phyloP scores from a whole-genome alignment of 35 echinoderm and acorn worm species.

The Nesometra sesokonis region DNA sequence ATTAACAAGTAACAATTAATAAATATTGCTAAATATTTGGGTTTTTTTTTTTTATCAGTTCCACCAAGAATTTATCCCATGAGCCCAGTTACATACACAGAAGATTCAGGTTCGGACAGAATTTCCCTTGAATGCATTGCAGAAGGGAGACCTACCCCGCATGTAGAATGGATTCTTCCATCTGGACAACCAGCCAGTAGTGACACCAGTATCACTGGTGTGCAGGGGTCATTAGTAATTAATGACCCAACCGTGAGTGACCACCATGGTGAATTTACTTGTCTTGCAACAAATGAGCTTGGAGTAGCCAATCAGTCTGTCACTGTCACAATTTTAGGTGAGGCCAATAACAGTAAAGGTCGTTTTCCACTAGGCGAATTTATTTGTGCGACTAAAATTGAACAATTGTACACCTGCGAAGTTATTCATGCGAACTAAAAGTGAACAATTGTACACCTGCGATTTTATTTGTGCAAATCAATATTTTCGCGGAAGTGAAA shows the following conservation, averaged over 20 bases:
- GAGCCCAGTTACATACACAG: conserved; percentile 16
- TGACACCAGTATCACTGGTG: background rate
- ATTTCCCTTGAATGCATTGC: conserved; percentile 27
- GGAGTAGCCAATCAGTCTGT: conserved; percentile 25
- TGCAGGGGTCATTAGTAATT: conserved; percentile 36
- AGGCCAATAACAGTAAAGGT: background rate
- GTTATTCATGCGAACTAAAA: no score
- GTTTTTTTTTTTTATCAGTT: conserved; percentile 15
- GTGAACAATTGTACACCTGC: no score
- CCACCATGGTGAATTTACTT: conserved; percentile 72
- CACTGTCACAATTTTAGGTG: conserved; percentile 59
- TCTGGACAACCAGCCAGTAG: background rate
- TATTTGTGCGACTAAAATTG: no score
- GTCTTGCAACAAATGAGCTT: conserved; percentile 45
- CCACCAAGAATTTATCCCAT: conserved; percentile 23
- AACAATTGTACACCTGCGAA: no score
- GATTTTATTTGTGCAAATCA: no score
- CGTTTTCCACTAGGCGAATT: no score
- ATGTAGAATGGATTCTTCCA: conserved; percentile 54
- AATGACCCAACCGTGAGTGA: conserved; percentile 28
- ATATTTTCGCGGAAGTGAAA: no score
- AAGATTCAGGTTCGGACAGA: background rate
- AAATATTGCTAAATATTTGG: background rate
- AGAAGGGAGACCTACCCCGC: conserved; percentile 35
- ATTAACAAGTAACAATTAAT: background rate